Conservation (phyloP, 2,888 invertebrate species). For the Dasysyrphus tricinctus region DNA sequence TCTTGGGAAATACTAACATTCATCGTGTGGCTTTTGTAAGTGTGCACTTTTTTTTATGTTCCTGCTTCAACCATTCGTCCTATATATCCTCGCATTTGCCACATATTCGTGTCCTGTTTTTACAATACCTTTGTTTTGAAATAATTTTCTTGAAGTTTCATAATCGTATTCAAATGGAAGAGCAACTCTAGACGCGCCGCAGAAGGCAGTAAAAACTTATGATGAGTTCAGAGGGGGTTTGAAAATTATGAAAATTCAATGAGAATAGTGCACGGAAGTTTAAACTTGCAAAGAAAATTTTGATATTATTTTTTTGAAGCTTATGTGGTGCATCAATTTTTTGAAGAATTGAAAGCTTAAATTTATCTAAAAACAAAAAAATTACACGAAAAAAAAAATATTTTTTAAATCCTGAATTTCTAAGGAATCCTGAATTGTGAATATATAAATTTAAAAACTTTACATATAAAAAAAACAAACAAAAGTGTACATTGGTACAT, state of each 20-base stretch:
- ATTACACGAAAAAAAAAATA: too few species aligned
- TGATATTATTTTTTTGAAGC: not conserved
- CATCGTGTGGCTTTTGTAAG: slow-evolving; percentile 62
- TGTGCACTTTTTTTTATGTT: slow-evolving; percentile 23
- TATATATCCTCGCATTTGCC: slow-evolving; percentile 1
- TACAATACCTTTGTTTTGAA: slow-evolving; percentile 65
- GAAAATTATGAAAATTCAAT: slow-evolving; percentile 14
- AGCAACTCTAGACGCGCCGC: not conserved
- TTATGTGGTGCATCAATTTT: not conserved
- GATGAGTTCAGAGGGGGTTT: not conserved
- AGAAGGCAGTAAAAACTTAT: slow-evolving; percentile 2
- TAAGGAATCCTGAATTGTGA: not conserved
- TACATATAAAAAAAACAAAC: not conserved
- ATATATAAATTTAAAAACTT: not conserved
- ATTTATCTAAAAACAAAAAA: too few species aligned
- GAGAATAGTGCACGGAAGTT: not conserved
- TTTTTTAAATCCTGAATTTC: not conserved
- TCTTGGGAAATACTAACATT: slow-evolving; percentile 70
- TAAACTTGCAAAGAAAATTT: not conserved
- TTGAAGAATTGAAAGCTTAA: too few species aligned
- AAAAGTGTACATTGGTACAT: not conserved
- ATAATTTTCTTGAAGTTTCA: slow-evolving; percentile 10
- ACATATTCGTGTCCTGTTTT: slow-evolving; percentile 50
- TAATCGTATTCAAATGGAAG: not conserved
- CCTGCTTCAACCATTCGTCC: not conserved